Evolutionary conservation across 1,140 invertebrate genomes (phyloP), one percentile per base, ranked within the genome.

Genomic region (Drosophila funebris): DNA sequence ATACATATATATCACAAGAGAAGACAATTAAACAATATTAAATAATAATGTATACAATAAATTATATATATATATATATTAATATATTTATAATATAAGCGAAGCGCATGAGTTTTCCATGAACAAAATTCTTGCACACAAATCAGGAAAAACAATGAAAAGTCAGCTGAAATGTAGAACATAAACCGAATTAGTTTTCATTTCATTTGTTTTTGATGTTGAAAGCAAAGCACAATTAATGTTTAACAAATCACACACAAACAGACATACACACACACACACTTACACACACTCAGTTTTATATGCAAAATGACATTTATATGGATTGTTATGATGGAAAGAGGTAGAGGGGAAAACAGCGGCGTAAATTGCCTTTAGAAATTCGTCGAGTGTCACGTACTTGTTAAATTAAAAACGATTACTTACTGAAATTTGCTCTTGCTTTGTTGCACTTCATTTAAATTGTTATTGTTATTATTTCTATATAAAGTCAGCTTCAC

Each of bases 381-480:
- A 74, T 68, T 36, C 44, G 58, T 9, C 14, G 70, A 69, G 41
- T 87, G 83, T 88, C 82, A 87, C 82, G 82, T 88, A 88, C 71
- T 75, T 87, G 71, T 78, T 87, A 83, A 88, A 87, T 87, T 87
- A 87, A 87, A 87, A 87, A 70, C 83, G 83, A 87, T 88, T 83
- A 87, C 78, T 78, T 78, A 82, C 78, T 78, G 63, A 77, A 76
- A 68, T 78, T 78, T 78, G 72, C 61, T 67, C 68, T 60, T 56
- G 60, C 54, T 73, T 67, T 66, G 75, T 68, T 87, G 50, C 82
- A 82, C 82, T 83, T 88, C 76, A 87, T 88, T 87, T 82, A 78
- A 87, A 83, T 82, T 81, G 82, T 87, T 87, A 87, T 87, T 85
- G 78, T 85, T 85, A 88, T 85, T 87, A 78, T 87, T 76, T 78